A percentile compares a stretch with the other conserved stretches of the same genome.
Evolutionary conservation across 2,888 invertebrate species (phyloP).

Genomic region (Thereva unica): DNA sequence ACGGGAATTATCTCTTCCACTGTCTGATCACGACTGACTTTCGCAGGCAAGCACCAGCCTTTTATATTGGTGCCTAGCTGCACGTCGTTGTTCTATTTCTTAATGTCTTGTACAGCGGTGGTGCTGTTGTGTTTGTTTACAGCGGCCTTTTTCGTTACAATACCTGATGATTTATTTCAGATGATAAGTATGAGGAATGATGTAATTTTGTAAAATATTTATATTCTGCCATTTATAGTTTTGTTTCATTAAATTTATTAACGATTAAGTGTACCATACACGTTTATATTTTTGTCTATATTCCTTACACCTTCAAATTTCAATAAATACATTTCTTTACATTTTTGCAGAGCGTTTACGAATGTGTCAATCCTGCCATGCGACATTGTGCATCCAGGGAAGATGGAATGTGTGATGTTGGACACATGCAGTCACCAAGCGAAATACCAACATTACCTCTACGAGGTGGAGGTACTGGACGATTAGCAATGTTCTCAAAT

Average conservation of each 20-base stretch:
- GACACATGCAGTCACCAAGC: constrained; percentile 52
- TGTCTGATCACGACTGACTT: too few relatives aligned
- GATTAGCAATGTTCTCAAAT: constrained; percentile 56
- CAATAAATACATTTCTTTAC: not conserved
- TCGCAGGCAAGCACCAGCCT: too few relatives aligned
- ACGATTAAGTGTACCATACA: not conserved
- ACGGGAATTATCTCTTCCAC: too few relatives aligned
- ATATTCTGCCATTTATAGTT: too few relatives aligned
- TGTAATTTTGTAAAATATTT: too few relatives aligned
- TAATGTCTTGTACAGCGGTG: too few relatives aligned
- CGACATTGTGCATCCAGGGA: constrained; percentile 56
- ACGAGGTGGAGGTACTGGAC: constrained; percentile 47
- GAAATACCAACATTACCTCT: constrained; percentile 58
- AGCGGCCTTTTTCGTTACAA: too few relatives aligned
- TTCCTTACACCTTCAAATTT: not conserved
- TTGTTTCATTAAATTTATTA: not conserved
- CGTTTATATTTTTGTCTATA: not conserved
- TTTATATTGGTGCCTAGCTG: too few relatives aligned
- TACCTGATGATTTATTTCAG: too few relatives aligned
- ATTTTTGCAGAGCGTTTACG: constrained; percentile 61
- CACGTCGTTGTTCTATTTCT: too few relatives aligned
- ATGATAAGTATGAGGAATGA: too few relatives aligned
- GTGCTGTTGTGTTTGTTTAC: too few relatives aligned
- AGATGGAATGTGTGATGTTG: constrained; percentile 46
- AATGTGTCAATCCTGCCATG: constrained; percentile 64